phyloP scores from a whole-genome alignment of 2,113 vertebrate genomes.

The Dendropsophus ebraccatus region DNA sequence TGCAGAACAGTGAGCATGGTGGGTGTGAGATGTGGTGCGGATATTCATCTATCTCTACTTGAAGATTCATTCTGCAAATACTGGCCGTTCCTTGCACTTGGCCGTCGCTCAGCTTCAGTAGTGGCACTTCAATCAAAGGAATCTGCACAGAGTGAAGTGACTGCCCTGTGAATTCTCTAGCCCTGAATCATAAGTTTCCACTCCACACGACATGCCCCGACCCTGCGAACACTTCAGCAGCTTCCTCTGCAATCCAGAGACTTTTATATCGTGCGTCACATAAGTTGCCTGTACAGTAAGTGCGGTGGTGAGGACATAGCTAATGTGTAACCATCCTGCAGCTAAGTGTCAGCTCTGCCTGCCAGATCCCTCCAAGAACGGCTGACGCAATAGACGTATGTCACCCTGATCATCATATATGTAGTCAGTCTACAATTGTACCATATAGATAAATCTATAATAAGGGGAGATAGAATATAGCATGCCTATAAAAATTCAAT shows the following conservation, averaged over 20 bases:
- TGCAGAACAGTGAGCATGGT: neutral
- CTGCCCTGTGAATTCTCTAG: neutral
- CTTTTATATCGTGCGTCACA: neutral
- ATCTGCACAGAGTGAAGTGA: neutral
- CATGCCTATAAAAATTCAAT: too few relatives aligned
- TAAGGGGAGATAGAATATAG: too few relatives aligned
- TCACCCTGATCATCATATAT: neutral
- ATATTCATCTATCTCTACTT: neutral
- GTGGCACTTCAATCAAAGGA: neutral
- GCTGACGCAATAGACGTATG: neutral
- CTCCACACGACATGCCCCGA: neutral
- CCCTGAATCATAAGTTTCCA: neutral
- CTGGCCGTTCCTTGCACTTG: neutral
- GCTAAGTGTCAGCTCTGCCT: neutral
- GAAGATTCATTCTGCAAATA: neutral
- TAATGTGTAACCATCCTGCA: neutral
- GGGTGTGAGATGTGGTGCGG: neutral
- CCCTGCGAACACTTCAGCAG: neutral
- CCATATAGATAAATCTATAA: too few relatives aligned
- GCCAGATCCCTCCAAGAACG: neutral
- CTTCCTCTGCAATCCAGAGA: neutral
- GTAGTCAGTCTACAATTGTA: too few relatives aligned
- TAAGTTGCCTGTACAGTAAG: neutral
- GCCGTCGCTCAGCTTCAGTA: neutral
- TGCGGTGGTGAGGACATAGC: neutral